Base-by-base conservation (phyloP, 2,797 vertebrate species). In the Sparidentex hasta region DNA sequence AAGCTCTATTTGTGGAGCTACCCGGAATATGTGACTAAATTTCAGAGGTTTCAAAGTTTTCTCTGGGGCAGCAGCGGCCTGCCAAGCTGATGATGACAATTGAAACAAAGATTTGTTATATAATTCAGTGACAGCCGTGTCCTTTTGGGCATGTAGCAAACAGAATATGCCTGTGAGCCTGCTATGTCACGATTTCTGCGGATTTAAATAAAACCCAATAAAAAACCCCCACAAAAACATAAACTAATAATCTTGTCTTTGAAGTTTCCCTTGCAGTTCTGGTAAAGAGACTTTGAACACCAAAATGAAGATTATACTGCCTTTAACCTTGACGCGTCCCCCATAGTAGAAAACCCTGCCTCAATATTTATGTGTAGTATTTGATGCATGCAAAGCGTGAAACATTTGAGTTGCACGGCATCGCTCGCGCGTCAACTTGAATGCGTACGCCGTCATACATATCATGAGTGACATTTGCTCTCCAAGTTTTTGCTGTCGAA, bases 1-100 rank as follows among this genome's bases (percentile, higher is more conserved):
- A 80, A 54, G 25, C 74, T 84, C 89, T 82, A 86, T 89, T 91
- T 90, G 82, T 71, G 71, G 81, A 78, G 66, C 58, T 74, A 84
- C 76, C 72, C 83, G 54, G 69, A 79, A 84, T 78, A 85, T 76
- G 74, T 67, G 72, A 92, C 65, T 85, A 71, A 59, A 89, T 91
- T 89, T 87, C 71, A 76, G 71, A 83, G 78, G 81, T 78, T 87
- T 90, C 54, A 79, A 65, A 69, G 54, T 77, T 82, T 84, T 68
- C 83, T 83, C 79, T 65, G 64, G 78, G 81, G 90, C 68, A 20
- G 67, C 57, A 46, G 68, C 25, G 38, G 81, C 52, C 85, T 79
- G 86, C 66, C 62, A 66, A 63, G 72, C 82, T 74, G 80, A 85
- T 72, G 87, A 76, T 54, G 81, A 78, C n/a, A 58, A 78, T 69